phyloP scores from a whole-genome alignment of 1,140 invertebrate species.

The Bombus impatiens region DNA sequence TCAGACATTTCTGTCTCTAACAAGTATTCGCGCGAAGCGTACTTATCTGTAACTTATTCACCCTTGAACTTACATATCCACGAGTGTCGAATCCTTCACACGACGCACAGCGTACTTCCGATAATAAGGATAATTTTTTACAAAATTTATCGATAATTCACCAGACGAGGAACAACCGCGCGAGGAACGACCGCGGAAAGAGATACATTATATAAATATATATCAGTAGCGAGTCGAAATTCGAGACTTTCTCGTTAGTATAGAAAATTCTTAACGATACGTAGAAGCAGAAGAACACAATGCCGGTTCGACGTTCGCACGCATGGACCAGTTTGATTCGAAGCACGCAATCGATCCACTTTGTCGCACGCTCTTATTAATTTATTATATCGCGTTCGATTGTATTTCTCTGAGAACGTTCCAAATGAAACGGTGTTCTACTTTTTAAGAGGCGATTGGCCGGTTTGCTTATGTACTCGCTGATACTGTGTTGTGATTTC shows the following conservation, averaged over 20 bases:
- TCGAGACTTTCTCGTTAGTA: neutral
- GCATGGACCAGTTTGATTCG: slow-evolving; percentile 33
- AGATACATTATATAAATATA: neutral
- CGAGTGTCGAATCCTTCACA: neutral
- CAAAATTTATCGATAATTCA: slow-evolving; percentile 14
- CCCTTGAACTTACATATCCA: slow-evolving; percentile 37
- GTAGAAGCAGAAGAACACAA: neutral
- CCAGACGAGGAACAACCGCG: neutral
- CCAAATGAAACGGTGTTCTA: neutral
- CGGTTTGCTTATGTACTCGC: neutral
- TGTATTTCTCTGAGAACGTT: neutral
- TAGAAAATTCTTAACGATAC: neutral
- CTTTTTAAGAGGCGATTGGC: neutral
- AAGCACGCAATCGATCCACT: neutral
- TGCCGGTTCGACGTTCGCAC: slow-evolving; percentile 12
- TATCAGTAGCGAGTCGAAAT: slow-evolving; percentile 12
- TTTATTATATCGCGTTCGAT: neutral
- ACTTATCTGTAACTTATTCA: neutral
- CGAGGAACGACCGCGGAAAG: neutral
- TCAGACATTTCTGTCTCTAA: neutral
- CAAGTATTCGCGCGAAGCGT: too few species aligned
- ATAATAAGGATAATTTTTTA: slow-evolving; percentile 25
- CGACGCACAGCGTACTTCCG: slow-evolving; percentile 36
- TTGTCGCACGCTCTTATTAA: neutral
- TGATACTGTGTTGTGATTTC: neutral